These are phyloP conservation scores for Dione juno DNA, from an alignment of 2,888 invertebrate species.

Conservation along the genomic window DNA sequence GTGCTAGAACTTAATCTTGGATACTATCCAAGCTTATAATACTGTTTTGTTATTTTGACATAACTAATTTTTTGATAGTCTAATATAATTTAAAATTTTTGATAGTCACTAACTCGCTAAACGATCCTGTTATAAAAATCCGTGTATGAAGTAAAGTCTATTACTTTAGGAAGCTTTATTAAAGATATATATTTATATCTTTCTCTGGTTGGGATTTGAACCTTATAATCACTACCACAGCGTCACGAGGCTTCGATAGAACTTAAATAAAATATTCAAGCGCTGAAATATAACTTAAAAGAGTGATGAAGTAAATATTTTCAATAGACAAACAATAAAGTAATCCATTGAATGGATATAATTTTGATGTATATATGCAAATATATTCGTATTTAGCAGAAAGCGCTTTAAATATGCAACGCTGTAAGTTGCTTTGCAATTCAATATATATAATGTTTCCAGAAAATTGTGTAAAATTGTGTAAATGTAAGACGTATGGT, in stretches of 20 bases:
- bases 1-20: no score
- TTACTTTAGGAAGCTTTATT: no score
- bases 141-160: no score
- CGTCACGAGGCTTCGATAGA: background rate
- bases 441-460: slow-evolving; percentile 43
- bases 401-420: slow-evolving; percentile 45
- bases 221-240: background rate
- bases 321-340: slow-evolving; percentile 27
- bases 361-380: slow-evolving; percentile 44
- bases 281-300: background rate
- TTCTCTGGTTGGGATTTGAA: no score
- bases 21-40: no score
- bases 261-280: background rate
- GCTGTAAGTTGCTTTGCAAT: slow-evolving; percentile 45
- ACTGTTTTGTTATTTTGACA: no score
- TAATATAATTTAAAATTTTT: no score
- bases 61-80: no score
- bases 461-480: slow-evolving; percentile 37
- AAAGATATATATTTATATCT: no score
- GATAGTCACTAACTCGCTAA: no score
- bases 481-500: slow-evolving; percentile 43
- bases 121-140: no score
- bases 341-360: slow-evolving; percentile 39
- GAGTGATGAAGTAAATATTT: background rate
- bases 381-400: slow-evolving; percentile 44